A percentile compares a stretch with the other conserved stretches of the same genome.
Conservation (phyloP, 1,140 invertebrate species). For the Thrips palmi region DNA sequence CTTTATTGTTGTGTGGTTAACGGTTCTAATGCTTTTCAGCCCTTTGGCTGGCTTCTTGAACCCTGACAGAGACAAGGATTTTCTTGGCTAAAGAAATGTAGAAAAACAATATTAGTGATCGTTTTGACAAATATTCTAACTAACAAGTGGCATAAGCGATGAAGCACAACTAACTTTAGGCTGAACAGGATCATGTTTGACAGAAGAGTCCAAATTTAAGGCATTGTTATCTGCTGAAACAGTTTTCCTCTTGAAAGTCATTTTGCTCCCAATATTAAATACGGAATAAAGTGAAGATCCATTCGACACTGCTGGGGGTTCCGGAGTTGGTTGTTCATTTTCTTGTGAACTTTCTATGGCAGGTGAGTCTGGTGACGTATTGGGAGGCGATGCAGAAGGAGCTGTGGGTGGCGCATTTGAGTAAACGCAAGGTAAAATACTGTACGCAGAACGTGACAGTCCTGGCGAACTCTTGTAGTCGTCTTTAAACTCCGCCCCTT, state of each 20-base stretch:
- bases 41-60: too few species aligned
- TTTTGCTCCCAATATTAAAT: slow-evolving; percentile 61
- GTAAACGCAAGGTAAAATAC: slow-evolving; percentile 51
- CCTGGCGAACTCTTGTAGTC: slow-evolving; percentile 49
- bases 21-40: too few species aligned
- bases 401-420: slow-evolving; percentile 43
- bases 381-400: slow-evolving; percentile 1
- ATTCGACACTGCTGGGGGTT: slow-evolving; percentile 35
- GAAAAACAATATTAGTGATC: not conserved
- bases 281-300: slow-evolving; percentile 57
- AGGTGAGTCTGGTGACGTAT: slow-evolving; percentile 9
- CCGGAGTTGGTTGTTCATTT: slow-evolving; percentile 6
- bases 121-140: slow-evolving; percentile 4
- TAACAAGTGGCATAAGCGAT: not conserved
- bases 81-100: not conserved
- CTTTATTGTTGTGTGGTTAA: not conserved
- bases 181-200: not conserved
- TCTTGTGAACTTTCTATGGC: slow-evolving; percentile 6
- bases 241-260: slow-evolving; percentile 61
- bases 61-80: too few species aligned
- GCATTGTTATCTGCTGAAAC: slow-evolving; percentile 19
- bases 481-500: slow-evolving; percentile 59
- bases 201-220: slow-evolving; percentile 5
- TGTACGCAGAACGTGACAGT: slow-evolving; percentile 46
- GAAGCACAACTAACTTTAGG: not conserved